phyloP scores from a whole-genome alignment of 2,888 invertebrate species.

The Halictus ligatus region DNA sequence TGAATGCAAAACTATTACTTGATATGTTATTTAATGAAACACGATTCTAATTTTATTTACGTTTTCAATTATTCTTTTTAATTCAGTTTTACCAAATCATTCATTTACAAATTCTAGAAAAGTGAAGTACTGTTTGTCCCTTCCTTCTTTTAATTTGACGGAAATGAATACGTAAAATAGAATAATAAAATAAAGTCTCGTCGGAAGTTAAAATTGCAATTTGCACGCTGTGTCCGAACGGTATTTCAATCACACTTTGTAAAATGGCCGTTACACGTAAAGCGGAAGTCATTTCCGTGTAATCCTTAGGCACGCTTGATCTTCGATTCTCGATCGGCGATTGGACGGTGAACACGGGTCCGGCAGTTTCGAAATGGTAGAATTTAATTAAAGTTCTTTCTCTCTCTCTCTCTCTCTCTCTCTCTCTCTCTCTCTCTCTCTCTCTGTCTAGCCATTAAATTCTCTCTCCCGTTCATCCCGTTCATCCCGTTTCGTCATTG shows the following conservation, averaged over 20 bases:
- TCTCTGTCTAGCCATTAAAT: constrained; percentile 57
- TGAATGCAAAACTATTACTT: too few relatives aligned
- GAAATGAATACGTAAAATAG: too few relatives aligned
- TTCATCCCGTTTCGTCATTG: constrained; percentile 11
- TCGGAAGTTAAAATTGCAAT: not conserved
- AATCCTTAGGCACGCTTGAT: constrained; percentile 7
- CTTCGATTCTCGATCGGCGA: constrained; percentile 50
- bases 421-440: constrained; percentile 55
- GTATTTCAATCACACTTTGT: not conserved
- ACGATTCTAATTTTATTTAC: too few relatives aligned
- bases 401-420: constrained; percentile 53
- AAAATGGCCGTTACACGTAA: not conserved
- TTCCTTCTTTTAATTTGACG: not conserved
- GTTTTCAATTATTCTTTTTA: too few relatives aligned
- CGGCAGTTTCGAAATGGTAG: constrained; percentile 77
- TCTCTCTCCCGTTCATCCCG: not conserved
- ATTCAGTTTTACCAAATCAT: too few relatives aligned
- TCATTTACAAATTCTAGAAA: too few relatives aligned
- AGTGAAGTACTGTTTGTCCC: not conserved
- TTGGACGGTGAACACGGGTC: constrained; percentile 42
- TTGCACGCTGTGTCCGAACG: not conserved
- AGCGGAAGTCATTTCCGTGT: constrained; percentile 1
- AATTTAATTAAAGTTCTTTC: constrained; percentile 82
- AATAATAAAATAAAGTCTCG: not conserved
- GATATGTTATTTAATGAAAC: not conserved